Evolutionary conservation across 2,888 invertebrate species (phyloP).

Genomic region (Apotomis turbidana): DNA sequence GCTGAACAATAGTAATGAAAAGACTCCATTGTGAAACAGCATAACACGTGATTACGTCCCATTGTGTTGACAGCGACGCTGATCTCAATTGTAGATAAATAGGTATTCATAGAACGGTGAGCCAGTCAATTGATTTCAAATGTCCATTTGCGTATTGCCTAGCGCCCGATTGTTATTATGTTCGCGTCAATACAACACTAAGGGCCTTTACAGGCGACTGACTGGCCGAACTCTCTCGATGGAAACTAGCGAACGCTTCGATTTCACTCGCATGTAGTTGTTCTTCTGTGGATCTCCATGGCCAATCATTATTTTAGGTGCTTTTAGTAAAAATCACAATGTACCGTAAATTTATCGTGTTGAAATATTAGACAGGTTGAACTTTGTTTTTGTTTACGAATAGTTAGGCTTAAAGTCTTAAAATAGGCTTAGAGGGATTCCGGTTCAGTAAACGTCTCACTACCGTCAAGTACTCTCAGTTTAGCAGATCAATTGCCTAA

Average conservation of each 20-base stretch:
- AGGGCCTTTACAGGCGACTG: too few species aligned
- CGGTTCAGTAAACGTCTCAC: too few species aligned
- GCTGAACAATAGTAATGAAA: conserved; percentile 39
- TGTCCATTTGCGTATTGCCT: conserved; percentile 30
- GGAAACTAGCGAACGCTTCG: neutral
- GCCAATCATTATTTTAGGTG: too few species aligned
- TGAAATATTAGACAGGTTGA: too few species aligned
- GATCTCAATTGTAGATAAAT: conserved; percentile 32
- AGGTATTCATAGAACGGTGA: conserved; percentile 4
- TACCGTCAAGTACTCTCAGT: too few species aligned
- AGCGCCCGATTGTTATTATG: neutral
- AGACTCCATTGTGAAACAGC: conserved; percentile 36
- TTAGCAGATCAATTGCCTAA: too few species aligned
- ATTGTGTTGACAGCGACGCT: conserved; percentile 35
- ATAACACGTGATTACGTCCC: conserved; percentile 41
- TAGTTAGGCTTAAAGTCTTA: too few species aligned
- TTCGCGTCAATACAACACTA: neutral
- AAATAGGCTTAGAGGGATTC: too few species aligned
- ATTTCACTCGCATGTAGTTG: neutral
- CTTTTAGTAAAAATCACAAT: too few species aligned
- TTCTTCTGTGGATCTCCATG: neutral
- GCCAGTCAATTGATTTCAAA: conserved; percentile 25
- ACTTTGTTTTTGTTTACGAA: too few species aligned
- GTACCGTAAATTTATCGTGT: too few species aligned
- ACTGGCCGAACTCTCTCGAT: too few species aligned